Percentiles rank a stretch among this genome's conserved stretches.
These are phyloP conservation scores for Epizoanthus illoricatus DNA, from an alignment of 92 coral and sea anemone genomes.

Conservation along the genomic window DNA sequence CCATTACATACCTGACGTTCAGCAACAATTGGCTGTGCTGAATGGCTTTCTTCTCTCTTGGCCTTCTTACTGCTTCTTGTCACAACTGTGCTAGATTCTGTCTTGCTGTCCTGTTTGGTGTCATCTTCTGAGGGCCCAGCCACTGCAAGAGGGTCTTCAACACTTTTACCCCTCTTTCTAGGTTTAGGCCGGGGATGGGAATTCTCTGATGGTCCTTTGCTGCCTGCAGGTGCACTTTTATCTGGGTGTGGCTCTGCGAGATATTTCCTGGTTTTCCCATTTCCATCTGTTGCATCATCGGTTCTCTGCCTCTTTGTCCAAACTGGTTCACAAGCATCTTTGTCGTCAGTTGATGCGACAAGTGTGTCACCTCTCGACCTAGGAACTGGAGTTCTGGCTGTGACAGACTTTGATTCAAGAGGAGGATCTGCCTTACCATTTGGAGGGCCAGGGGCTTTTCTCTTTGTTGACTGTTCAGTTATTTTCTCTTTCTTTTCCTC, in stretches of 20 bases:
- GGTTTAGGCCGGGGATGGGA: constrained; percentile 14
- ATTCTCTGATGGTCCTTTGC: not conserved
- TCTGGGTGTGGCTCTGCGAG: not conserved
- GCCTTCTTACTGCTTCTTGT: constrained; percentile 18
- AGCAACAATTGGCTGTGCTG: not conserved
- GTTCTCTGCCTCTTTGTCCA: constrained; percentile 32
- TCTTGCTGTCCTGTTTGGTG: not conserved
- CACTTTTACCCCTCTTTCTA: constrained; percentile 30
- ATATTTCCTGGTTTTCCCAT: not conserved
- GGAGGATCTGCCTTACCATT: not conserved
- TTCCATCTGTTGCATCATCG: constrained; percentile 11
- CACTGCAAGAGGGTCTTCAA: constrained; percentile 11
- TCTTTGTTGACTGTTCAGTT: constrained; percentile 52
- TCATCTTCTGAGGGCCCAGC: not conserved
- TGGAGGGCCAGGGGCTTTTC: constrained; percentile 81
- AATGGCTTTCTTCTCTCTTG: constrained; percentile 17
- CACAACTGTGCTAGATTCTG: not conserved
- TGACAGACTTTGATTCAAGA: not conserved
- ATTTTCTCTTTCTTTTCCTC: constrained; percentile 35
- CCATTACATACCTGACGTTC: not conserved
- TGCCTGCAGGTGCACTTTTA: not conserved
- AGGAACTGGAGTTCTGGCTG: constrained; percentile 27
- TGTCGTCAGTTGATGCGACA: not conserved
- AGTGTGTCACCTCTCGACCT: constrained; percentile 20
- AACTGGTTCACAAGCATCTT: constrained; percentile 25